phyloP scores from a whole-genome alignment of 35 echinoderm and acorn worm genomes.

The Eucidaris tribuloides region DNA sequence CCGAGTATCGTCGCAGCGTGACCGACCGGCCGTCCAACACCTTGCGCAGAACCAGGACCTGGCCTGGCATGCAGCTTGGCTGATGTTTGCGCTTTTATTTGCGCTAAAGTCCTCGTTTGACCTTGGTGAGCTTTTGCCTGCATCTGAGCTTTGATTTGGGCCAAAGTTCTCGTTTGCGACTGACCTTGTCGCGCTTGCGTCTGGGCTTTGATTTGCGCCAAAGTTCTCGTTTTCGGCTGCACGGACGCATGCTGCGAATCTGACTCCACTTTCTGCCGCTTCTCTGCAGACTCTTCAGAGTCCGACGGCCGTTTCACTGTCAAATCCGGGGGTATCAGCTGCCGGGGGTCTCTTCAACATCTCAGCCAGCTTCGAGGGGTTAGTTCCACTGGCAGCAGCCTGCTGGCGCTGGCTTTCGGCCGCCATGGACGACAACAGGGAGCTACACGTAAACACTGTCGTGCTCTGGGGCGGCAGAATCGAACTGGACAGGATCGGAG shows the following conservation, averaged over 20 bases:
- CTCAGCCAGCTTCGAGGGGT: conserved; percentile 1
- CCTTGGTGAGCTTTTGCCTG: conserved; percentile 66
- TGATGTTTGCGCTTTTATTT: conserved; percentile 89
- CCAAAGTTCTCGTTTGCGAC: conserved; percentile 87
- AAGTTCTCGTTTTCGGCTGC: conserved; percentile 63
- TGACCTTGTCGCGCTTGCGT: conserved; percentile 34
- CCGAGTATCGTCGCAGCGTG: conserved; percentile 74
- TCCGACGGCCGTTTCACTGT: conserved; percentile 19
- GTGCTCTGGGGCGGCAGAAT: neutral
- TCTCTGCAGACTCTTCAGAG: conserved; percentile 5
- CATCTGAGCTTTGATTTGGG: conserved; percentile 95
- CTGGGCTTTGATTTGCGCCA: conserved; percentile 96
- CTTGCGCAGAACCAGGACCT: conserved; percentile 26
- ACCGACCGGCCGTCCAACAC: conserved; percentile 35
- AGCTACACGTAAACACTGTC: conserved; percentile 64
- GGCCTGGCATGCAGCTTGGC: conserved; percentile 65
- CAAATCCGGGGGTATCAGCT: conserved; percentile 22
- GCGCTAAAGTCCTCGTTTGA: conserved; percentile 79
- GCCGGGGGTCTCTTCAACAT: conserved; percentile 30
- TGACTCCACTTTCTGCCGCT: conserved; percentile 23
- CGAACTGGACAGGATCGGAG: neutral
- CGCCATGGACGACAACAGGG: conserved; percentile 79
- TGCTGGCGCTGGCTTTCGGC: conserved; percentile 74
- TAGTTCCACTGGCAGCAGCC: conserved; percentile 18
- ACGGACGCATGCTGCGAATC: neutral